Evolutionary conservation across 2,888 invertebrate genomes (phyloP), one percentile per base, ranked within the genome.

Genomic region (Ectemnius cavifrons): DNA sequence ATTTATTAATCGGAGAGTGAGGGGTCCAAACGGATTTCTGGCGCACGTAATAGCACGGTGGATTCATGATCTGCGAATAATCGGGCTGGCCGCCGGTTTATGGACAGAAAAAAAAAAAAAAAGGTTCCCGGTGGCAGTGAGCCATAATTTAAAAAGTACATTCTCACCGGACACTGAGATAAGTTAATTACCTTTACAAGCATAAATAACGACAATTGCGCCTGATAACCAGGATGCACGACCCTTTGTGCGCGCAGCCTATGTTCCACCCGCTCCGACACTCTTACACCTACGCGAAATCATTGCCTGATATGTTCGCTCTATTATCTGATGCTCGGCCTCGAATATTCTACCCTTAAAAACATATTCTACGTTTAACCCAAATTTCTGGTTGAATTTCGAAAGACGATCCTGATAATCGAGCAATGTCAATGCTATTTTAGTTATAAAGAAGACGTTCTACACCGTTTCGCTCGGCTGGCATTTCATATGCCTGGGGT

Each of bases 161-260:
- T 77, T 68, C 75, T 58, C 73, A 61, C 73, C 61, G 72, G 67
- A 71, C 75, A 70, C 73, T 74, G 71, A 83, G 83, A 83, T 83
- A 83, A 83, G 77, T 83, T 83, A 83, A 83, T 83, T 83, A 83
- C 83, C 76, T 73, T 78, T 59, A 74, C 72, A 71, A 63, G 72
- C 81, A 79, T 83, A 83, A 83, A 83, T 83, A 83, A 83, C 83
- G 77, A 73, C 77, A 83, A 83, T 83, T 79, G 77, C 73, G 66
- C 59, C 71, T 60, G 83, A 83, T 83, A 83, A 79, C 75, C 75
- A 75, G 63, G 70, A 77, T 77, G 75, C 76, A 73, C 73, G 80
- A 68, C 72, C 68, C 78, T 73, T 73, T 76, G 71, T 72, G 72
- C 66, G 64, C 67, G 60, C 64, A 63, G 59, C 68, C 56, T 63